A percentile compares a stretch with the other conserved stretches of the same genome.
Evolutionary conservation across 1,140 invertebrate species (phyloP).

Genomic region (Bombus terrestris): DNA sequence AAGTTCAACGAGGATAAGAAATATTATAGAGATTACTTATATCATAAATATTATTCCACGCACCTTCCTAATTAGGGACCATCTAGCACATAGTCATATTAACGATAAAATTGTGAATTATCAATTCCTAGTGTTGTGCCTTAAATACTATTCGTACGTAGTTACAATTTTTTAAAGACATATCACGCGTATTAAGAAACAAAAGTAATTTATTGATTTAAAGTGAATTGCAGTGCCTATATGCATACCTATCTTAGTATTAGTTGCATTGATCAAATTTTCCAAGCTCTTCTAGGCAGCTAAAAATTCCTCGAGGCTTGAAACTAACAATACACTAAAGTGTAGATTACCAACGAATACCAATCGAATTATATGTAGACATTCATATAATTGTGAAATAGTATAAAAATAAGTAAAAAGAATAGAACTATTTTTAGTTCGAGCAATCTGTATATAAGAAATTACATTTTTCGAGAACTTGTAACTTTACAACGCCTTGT

Average conservation of each 20-base stretch:
- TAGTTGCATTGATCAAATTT: slow-evolving; percentile 39
- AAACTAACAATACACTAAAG: slow-evolving; percentile 10
- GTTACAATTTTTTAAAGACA: slow-evolving; percentile 46
- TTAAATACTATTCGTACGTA: slow-evolving; percentile 35
- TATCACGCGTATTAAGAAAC: slow-evolving; percentile 36
- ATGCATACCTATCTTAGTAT: slow-evolving; percentile 54
- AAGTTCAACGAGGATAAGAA: slow-evolving; percentile 24
- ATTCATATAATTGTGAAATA: background rate
- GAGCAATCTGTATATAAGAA: background rate
- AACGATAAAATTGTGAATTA: slow-evolving; percentile 55
- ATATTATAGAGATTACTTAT: slow-evolving; percentile 30
- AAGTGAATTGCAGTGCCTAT: slow-evolving; percentile 55
- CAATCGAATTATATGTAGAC: background rate
- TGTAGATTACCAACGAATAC: background rate
- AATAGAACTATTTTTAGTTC: slow-evolving; percentile 8
- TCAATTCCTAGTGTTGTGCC: slow-evolving; percentile 45
- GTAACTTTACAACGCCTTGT: background rate
- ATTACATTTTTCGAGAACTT: background rate
- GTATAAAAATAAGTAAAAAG: background rate
- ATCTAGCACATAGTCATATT: slow-evolving; percentile 70
- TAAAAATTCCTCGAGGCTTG: slow-evolving; percentile 41
- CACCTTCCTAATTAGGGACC: slow-evolving; percentile 78
- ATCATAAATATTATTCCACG: slow-evolving; percentile 66
- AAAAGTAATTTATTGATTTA: slow-evolving; percentile 46
- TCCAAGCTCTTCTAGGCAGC: slow-evolving; percentile 71